Evolutionary conservation across 2,888 invertebrate species (phyloP).

Genomic region (Conomelus anceps): DNA sequence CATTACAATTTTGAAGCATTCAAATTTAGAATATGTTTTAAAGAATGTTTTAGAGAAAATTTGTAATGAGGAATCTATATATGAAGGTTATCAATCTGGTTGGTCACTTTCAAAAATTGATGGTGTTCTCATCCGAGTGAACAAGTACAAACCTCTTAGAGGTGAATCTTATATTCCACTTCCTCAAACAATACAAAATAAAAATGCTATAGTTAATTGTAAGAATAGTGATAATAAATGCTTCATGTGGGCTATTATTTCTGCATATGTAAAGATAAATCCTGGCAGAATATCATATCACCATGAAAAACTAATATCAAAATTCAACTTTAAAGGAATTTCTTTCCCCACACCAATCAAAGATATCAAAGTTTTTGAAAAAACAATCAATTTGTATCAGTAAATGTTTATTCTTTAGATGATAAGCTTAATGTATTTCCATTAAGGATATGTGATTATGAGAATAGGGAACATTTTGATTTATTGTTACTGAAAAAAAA

Average conservation of each 20-base stretch:
- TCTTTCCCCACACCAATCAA: slow-evolving; percentile 11
- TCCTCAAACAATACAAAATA: neutral
- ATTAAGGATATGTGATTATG: neutral
- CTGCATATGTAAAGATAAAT: neutral
- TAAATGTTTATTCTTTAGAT: slow-evolving; percentile 10
- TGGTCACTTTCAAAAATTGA: neutral
- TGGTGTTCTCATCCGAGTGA: neutral
- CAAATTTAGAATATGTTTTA: neutral
- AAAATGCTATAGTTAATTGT: slow-evolving; percentile 7
- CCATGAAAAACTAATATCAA: neutral
- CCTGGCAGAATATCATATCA: neutral
- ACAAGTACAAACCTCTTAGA: neutral
- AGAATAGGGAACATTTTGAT: neutral
- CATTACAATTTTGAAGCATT: neutral
- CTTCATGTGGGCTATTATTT: slow-evolving; percentile 1
- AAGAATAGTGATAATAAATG: slow-evolving; percentile 12
- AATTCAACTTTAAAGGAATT: neutral
- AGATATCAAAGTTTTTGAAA: slow-evolving; percentile 8
- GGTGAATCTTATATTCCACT: neutral
- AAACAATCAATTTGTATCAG: neutral
- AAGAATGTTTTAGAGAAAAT: neutral
- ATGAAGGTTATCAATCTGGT: neutral
- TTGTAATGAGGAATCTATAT: neutral
- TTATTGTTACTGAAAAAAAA: neutral
- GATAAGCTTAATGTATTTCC: neutral